Percentiles rank a stretch among this genome's conserved stretches.
These are phyloP conservation scores for Talpa occidentalis DNA, from an alignment of 2,113 vertebrate species.

Conservation along the genomic window DNA sequence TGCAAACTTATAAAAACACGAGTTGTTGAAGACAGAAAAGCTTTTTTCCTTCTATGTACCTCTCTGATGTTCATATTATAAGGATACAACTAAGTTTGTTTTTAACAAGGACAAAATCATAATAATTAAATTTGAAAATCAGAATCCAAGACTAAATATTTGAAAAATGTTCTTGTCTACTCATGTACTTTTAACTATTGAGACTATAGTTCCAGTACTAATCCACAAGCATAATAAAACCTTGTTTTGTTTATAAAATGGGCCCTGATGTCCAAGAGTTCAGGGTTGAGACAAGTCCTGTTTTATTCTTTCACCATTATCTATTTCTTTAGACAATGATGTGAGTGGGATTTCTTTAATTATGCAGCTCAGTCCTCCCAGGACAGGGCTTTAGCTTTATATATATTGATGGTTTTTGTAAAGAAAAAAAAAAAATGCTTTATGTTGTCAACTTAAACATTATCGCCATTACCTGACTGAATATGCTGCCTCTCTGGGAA, in stretches of 20 bases:
- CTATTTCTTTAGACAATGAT: background rate
- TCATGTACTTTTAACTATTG: background rate
- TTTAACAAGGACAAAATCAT: constrained; percentile 1
- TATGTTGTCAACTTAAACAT: background rate
- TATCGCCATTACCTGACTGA: background rate
- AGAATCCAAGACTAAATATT: background rate
- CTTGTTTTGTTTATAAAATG: background rate
- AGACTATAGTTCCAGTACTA: background rate
- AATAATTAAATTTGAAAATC: background rate
- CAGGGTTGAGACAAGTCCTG: background rate
- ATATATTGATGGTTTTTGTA: background rate
- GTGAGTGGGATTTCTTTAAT: background rate
- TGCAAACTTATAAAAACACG: background rate
- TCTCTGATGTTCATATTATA: background rate
- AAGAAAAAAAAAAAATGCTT: background rate
- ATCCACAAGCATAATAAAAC: background rate
- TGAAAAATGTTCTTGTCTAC: background rate
- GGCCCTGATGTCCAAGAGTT: background rate
- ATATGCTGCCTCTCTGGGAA: background rate
- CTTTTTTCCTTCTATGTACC: background rate
- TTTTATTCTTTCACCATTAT: background rate
- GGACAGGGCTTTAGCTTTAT: background rate
- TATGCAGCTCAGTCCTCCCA: background rate
- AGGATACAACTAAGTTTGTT: background rate
- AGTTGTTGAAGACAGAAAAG: background rate